Percentiles rank a stretch among this genome's conserved stretches.
Conservation (phyloP, 1,140 invertebrate species). For the Drosophila eugracilis region DNA sequence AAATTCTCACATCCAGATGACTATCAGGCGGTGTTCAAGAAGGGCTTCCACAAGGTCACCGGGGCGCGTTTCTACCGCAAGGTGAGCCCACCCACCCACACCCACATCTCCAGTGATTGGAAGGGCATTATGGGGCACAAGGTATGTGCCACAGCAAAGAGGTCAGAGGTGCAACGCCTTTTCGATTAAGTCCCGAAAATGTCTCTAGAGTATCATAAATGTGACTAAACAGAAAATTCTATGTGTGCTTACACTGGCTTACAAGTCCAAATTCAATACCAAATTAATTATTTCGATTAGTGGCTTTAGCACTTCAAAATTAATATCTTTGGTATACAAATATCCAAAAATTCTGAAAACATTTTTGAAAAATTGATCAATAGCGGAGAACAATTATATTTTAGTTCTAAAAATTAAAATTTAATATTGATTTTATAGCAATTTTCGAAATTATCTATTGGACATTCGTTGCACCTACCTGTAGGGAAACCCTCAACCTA, state of each 20-base stretch:
- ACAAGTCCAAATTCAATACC: no score
- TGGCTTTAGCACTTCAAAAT: neutral
- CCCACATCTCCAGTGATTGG: constrained; percentile 14
- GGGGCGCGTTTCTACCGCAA: constrained; percentile 91
- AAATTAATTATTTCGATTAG: neutral
- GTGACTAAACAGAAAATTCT: constrained; percentile 2
- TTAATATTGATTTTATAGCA: no score
- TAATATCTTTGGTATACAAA: neutral
- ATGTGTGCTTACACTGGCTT: neutral
- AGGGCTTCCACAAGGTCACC: constrained; percentile 93
- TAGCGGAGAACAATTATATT: no score
- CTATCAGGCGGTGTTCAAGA: constrained; percentile 93
- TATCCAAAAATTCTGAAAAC: neutral
- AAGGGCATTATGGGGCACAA: constrained; percentile 9
- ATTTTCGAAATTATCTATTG: neutral
- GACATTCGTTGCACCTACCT: constrained; percentile 7
- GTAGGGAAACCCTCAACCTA: neutral
- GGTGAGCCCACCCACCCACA: constrained; percentile 85
- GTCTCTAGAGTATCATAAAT: constrained; percentile 1
- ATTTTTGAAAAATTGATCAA: neutral
- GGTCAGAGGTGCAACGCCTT: constrained; percentile 5
- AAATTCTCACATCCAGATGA: constrained; percentile 94
- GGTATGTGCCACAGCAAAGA: neutral
- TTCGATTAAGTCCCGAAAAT: neutral
- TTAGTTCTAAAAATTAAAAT: no score